Base-by-base conservation (phyloP, 2,113 vertebrate genomes). In the Cricetomys ansorgei region DNA sequence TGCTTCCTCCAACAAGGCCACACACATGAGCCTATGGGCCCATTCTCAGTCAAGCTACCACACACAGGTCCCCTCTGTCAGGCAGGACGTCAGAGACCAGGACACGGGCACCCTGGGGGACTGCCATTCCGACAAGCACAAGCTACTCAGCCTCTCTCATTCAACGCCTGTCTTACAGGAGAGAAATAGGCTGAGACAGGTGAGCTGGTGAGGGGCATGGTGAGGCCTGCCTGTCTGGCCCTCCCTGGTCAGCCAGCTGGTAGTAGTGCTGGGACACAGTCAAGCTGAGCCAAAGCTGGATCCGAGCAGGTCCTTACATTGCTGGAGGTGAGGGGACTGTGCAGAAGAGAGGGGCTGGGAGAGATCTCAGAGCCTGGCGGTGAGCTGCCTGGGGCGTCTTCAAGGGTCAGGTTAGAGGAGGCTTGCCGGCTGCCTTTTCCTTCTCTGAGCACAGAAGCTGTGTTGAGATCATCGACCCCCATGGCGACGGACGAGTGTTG, bases 191-290 rank as follows among this genome's bases (percentile, higher is more conserved):
- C 43, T 62, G 76, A 0, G 43, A 53, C 55, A 27, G 67, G n/a
- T 0, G 19, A 53, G 16, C 67, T 9, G 8, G 48, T 8, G 43
- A 34, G 83, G 40, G 40, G n/a, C 8, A 4, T 0, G 15, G 75
- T 15, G 48, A 25, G 43, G 31, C 4, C 4, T 4, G 88, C 48
- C 70, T 8, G 34, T 50, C 83, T 9, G 12, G 2, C 5, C 27
- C 11, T 43, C n/a, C 70, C 37, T 81, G 79, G 12, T 13, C 55
- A 25, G 7, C 50, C 17, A 34, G 29, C 45, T 21, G 91, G 69
- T 0, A 1, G 16, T 3, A 5, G 29, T 4, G 29, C 25, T 5
- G 23, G 83, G 83, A 53, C 3, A 9, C 0, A 0, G 83, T 1
- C 0, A 0, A 1, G 21, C 10, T 10, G 4, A 40, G 59, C 37